Evolutionary conservation across 2,797 vertebrate genomes (phyloP), one percentile per base, ranked within the genome.

Genomic region (Characodon lateralis): DNA sequence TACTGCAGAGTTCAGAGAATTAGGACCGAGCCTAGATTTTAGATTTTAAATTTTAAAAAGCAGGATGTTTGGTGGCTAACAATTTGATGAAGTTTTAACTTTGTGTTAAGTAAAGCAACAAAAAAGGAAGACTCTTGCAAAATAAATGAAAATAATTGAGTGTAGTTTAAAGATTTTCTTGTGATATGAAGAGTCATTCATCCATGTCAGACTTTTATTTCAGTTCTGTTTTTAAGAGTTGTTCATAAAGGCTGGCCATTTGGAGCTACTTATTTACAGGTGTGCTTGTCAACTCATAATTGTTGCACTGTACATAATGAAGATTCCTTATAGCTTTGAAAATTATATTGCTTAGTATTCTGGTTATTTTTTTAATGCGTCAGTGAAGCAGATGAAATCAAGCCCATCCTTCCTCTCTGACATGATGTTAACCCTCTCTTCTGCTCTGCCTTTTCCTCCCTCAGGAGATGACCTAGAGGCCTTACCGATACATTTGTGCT

Each of bases 391-490:
- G 74, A 83, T 82, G 69, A 81, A 85, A 78, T 22, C 9, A 76
- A 93, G 87, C 83, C 92, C 83, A 87, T 94, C 94, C 90, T 93
- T 91, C 86, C 83, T 87, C 50, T 66, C 16, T 78, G 78, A 81
- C 71, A 59, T 46, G n/a, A 76, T 71, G 75, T 72, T 91, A 90
- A 94, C 71, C 66, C 90, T 87, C 66, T 84, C 78, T 74, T 90
- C 59, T 92, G 93, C 81, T 94, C 89, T 93, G 81, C 88, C 83
- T 86, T 85, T 84, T 85, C 85, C 80, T 88, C 89, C 88, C 76
- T 78, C 95, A 99, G 98, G 98, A 99, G 97, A 97, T 97, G 97
- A 99, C 96, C 96, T 96, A 97, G 96, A 98, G 97, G 97, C 98
- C 97, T 99, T 98, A 97, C 95, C 95, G 96, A 96, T 96, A 96